A percentile compares a stretch with the other conserved stretches of the same genome.
phyloP scores from a whole-genome alignment of 2,888 invertebrate genomes.

The Rhodophaea formosa region DNA sequence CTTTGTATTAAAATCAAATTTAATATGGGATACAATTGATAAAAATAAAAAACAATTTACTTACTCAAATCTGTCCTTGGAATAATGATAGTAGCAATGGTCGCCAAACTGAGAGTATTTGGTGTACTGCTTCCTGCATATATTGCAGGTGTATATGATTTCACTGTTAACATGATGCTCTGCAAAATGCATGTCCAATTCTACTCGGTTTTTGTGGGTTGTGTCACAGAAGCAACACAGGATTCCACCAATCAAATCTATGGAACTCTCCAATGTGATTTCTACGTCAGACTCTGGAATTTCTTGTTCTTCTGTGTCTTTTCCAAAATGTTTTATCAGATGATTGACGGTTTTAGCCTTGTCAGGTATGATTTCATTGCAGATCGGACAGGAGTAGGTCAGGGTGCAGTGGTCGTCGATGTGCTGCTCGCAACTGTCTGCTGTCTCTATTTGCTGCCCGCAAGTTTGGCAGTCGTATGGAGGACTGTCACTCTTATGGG shows the following conservation, averaged over 20 bases:
- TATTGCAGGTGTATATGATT: conserved; percentile 77
- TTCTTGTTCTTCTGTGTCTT: conserved; percentile 32
- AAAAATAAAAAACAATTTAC: conserved; percentile 30
- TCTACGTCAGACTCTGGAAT: conserved; percentile 34
- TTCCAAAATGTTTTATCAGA: conserved; percentile 59
- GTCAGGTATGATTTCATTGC: conserved; percentile 47
- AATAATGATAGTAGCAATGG: conserved; percentile 79
- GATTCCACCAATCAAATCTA: conserved; percentile 66
- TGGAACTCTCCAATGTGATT: conserved; percentile 67
- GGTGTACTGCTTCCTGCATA: conserved; percentile 77
- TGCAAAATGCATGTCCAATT: conserved; percentile 78
- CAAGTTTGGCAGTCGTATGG: conserved; percentile 62
- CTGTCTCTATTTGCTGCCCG: conserved; percentile 43
- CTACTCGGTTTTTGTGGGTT: conserved; percentile 69
- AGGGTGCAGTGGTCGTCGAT: conserved; percentile 56
- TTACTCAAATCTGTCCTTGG: conserved; percentile 63
- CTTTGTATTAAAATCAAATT: conserved; percentile 14
- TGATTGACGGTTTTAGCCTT: conserved; percentile 51
- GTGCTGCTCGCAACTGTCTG: conserved; percentile 58
- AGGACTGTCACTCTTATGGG: conserved; percentile 54
- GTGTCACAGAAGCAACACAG: conserved; percentile 78
- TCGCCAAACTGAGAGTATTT: conserved; percentile 77
- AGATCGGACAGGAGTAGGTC: conserved; percentile 63
- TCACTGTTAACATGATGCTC: conserved; percentile 59
- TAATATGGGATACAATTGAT: too few species aligned